Conservation (phyloP, 1,140 invertebrate species). For the Spodoptera frugiperda region DNA sequence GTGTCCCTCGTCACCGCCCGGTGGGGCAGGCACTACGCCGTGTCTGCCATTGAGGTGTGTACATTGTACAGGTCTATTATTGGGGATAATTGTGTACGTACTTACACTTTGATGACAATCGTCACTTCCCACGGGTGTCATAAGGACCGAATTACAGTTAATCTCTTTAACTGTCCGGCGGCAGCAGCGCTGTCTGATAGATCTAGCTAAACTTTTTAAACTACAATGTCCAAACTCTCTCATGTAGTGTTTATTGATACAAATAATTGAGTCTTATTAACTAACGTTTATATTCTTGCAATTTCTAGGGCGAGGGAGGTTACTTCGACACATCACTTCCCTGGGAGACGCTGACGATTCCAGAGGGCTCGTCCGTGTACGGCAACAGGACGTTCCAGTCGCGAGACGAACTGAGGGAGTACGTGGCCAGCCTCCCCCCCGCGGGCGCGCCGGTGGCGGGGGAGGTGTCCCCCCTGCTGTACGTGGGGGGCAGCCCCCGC, state of each 20-base stretch:
- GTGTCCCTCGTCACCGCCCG: conserved; percentile 72
- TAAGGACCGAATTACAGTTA: too few relatives aligned
- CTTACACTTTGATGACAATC: too few relatives aligned
- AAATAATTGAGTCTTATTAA: too few relatives aligned
- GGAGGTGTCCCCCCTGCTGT: conserved; percentile 56
- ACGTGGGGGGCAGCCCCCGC: conserved; percentile 54
- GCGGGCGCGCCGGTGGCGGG: conserved; percentile 20
- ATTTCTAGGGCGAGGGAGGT: conserved; percentile 69
- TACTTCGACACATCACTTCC: conserved; percentile 70
- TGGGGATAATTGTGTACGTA: neutral
- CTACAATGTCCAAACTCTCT: too few relatives aligned
- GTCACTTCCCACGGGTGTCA: too few relatives aligned
- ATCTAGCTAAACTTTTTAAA: too few relatives aligned
- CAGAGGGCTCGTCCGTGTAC: conserved; percentile 59
- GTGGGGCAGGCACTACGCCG: conserved; percentile 74
- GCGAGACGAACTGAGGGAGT: conserved; percentile 57
- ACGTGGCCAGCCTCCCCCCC: conserved; percentile 56
- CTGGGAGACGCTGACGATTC: conserved; percentile 61
- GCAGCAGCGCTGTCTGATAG: too few relatives aligned
- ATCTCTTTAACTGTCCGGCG: too few relatives aligned
- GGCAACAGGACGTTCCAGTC: conserved; percentile 59
- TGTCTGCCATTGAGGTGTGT: conserved; percentile 78
- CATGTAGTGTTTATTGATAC: too few relatives aligned
- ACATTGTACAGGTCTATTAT: neutral
- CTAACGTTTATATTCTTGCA: too few relatives aligned